Percentiles rank a stretch among this genome's conserved stretches.
Evolutionary conservation across 2,113 vertebrate species (phyloP).

Genomic region (Melanerpes aurifrons): DNA sequence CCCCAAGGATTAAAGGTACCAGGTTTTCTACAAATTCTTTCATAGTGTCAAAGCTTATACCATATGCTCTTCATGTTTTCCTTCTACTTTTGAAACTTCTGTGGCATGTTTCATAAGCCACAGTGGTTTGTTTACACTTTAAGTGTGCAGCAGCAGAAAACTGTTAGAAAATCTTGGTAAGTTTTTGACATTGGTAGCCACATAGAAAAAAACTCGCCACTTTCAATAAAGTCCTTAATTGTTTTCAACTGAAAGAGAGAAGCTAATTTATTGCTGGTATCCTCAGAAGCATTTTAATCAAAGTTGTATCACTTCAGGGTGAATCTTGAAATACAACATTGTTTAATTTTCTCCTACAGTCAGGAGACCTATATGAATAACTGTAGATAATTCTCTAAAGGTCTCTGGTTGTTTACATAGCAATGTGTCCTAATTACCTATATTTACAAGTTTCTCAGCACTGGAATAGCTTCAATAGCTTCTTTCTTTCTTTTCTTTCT

Average conservation of each 20-base stretch:
- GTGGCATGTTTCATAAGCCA: not conserved
- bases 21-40: not conserved
- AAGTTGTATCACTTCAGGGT: not conserved
- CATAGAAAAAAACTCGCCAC: not conserved
- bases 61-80: not conserved
- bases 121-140: not conserved
- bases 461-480: not conserved
- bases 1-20: not conserved
- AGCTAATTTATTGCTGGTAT: not conserved
- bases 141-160: not conserved
- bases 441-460: not conserved
- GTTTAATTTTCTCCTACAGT: not conserved
- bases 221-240: not conserved
- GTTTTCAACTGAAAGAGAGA: not conserved
- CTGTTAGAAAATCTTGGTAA: accelerated
- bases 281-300: not conserved
- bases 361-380: not conserved
- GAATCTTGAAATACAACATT: not conserved
- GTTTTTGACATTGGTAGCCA: not conserved
- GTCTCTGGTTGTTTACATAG: not conserved
- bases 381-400: not conserved
- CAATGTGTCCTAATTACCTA: not conserved
- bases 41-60: not conserved
- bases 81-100: not conserved
- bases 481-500: no score